Evolutionary conservation across 2,797 vertebrate species (phyloP).

Genomic region (Ptychobarbus kaznakovi): DNA sequence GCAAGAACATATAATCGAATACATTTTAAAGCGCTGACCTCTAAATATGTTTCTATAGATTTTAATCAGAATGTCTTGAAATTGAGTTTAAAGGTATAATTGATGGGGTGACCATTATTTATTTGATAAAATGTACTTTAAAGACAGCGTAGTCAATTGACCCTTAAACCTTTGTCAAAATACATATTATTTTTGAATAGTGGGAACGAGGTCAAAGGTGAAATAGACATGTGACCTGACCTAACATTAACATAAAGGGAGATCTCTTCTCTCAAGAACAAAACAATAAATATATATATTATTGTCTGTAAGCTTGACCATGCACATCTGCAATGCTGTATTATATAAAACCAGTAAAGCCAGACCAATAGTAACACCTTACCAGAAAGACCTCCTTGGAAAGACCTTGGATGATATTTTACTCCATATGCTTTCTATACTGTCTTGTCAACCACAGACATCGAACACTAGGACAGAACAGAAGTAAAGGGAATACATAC

Average conservation of each 20-base stretch:
- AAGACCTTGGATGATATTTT: constrained; percentile 12
- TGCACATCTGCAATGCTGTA: constrained; percentile 49
- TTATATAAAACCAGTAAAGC: not conserved
- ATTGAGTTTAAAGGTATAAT: not conserved
- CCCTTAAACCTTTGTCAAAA: constrained; percentile 29
- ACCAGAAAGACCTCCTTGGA: not conserved
- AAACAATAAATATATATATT: constrained; percentile 12
- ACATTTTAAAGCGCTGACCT: not conserved
- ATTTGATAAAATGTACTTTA: constrained; percentile 3
- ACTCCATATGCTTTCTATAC: constrained; percentile 3
- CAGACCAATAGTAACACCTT: not conserved
- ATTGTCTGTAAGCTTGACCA: constrained; percentile 64
- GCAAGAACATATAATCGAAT: not conserved
- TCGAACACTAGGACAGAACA: constrained; percentile 36
- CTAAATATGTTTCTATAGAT: not conserved
- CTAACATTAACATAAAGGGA: constrained; percentile 23
- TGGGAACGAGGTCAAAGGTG: constrained; percentile 62
- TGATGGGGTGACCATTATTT: constrained; percentile 17
- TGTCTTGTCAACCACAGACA: constrained; percentile 3
- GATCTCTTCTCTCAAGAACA: constrained; percentile 18
- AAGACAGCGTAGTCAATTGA: constrained; percentile 13
- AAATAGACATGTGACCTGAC: constrained; percentile 49
- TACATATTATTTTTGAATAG: constrained; percentile 27
- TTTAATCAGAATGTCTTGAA: not conserved
- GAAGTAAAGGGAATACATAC: constrained; percentile 37